phyloP scores from a whole-genome alignment of 2,113 vertebrate species.

The Campylomormyrus numenius region DNA sequence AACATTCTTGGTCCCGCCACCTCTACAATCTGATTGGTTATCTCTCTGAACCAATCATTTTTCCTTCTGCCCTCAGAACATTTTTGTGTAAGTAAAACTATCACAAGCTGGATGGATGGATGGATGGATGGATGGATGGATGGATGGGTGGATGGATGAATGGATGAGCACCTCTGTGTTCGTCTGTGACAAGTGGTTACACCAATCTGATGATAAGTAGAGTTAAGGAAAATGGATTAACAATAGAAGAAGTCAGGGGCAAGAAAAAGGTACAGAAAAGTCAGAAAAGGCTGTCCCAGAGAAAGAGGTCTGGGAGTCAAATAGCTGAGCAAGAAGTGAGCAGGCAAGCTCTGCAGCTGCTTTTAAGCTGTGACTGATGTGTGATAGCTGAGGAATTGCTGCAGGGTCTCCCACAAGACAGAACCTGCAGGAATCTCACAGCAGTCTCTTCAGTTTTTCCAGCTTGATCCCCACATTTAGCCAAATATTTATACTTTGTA shows the following conservation, averaged over 20 bases:
- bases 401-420: neutral
- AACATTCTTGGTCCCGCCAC: no score
- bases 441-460: neutral
- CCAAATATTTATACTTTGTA: neutral
- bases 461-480: neutral
- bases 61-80: no score
- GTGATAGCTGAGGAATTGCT: neutral
- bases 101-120: neutral
- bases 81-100: no score
- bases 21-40: no score
- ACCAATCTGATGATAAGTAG: neutral
- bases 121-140: no score
- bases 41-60: no score
- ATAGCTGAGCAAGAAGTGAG: neutral
- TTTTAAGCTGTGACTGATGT: neutral
- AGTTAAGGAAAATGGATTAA: neutral
- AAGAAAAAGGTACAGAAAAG: neutral
- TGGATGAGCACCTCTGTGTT: neutral
- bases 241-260: neutral
- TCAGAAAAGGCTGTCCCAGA: neutral
- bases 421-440: neutral
- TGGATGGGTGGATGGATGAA: neutral
- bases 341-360: neutral
- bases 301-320: neutral
- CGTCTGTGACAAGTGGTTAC: neutral